These are phyloP conservation scores for Porites rus DNA, from an alignment of 92 coral and sea anemone genomes.

Conservation along the genomic window DNA sequence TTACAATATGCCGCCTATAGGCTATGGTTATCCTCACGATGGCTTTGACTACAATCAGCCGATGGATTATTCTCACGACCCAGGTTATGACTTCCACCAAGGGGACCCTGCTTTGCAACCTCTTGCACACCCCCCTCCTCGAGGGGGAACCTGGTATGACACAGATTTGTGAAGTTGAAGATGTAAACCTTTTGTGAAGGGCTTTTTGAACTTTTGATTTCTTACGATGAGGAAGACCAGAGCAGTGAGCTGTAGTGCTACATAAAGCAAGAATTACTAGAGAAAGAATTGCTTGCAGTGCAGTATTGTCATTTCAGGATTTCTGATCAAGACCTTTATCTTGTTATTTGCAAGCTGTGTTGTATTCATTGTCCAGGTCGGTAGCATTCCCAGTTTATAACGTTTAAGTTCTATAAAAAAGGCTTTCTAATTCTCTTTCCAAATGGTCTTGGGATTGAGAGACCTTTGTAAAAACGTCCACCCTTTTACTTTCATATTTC, in stretches of 20 bases:
- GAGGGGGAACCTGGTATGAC: conserved; percentile 92
- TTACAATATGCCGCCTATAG: conserved; percentile 73
- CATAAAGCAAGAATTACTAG: background rate
- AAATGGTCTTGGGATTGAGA: background rate
- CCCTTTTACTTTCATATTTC: background rate
- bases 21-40: conserved; percentile 77
- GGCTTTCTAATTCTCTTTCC: background rate
- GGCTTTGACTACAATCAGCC: conserved; percentile 85
- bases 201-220: background rate
- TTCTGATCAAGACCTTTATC: background rate
- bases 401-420: background rate
- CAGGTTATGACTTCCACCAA: conserved; percentile 73
- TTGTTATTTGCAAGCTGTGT: background rate
- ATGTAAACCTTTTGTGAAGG: background rate
- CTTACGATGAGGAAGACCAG: background rate
- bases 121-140: conserved; percentile 79
- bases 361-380: too few relatives aligned
- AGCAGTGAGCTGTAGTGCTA: background rate
- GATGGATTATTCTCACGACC: conserved; percentile 78
- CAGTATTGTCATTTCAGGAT: background rate
- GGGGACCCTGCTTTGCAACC: conserved; percentile 83
- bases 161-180: conserved; percentile 72
- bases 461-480: background rate
- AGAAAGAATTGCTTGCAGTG: background rate
- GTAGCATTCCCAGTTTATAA: background rate